Evolutionary conservation across 1,140 invertebrate genomes (phyloP).

Genomic region (Odontomachus brunneus): DNA sequence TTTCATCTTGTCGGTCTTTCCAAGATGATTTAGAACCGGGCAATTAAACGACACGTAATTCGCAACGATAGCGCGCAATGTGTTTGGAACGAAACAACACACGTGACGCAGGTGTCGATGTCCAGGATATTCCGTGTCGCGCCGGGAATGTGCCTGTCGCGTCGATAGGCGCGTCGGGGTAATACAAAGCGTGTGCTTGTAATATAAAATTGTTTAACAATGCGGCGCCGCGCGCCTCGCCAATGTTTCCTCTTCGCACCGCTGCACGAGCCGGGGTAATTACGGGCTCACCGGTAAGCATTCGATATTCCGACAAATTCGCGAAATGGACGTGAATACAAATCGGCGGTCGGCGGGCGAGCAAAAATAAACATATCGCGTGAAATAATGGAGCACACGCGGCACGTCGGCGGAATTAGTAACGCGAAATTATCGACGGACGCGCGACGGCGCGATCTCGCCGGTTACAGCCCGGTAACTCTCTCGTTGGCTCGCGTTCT

Average conservation of each 20-base stretch:
- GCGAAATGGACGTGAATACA: constrained; percentile 47
- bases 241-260: constrained; percentile 30
- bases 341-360: constrained; percentile 19
- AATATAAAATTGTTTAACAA: constrained; percentile 58
- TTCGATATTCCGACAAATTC: constrained; percentile 54
- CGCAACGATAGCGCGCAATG: constrained; percentile 21
- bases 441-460: not conserved
- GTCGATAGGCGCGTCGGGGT: not conserved
- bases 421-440: not conserved
- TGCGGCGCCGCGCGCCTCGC: constrained; percentile 8
- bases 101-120: constrained; percentile 35
- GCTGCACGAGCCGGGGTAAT: constrained; percentile 27
- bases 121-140: constrained; percentile 23
- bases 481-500: not conserved
- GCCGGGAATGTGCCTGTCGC: not conserved
- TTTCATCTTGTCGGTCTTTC: not conserved
- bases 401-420: constrained; percentile 21
- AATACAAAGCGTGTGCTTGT: constrained; percentile 15
- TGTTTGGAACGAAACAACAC: constrained; percentile 49
- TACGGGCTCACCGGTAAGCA: constrained; percentile 5
- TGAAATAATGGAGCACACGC: constrained; percentile 33
- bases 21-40: not conserved
- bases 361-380: constrained; percentile 47
- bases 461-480: not conserved
- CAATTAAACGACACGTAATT: constrained; percentile 35